Evolutionary conservation across 2,797 vertebrate genomes (phyloP).

Genomic region (Steatocranus sp.): DNA sequence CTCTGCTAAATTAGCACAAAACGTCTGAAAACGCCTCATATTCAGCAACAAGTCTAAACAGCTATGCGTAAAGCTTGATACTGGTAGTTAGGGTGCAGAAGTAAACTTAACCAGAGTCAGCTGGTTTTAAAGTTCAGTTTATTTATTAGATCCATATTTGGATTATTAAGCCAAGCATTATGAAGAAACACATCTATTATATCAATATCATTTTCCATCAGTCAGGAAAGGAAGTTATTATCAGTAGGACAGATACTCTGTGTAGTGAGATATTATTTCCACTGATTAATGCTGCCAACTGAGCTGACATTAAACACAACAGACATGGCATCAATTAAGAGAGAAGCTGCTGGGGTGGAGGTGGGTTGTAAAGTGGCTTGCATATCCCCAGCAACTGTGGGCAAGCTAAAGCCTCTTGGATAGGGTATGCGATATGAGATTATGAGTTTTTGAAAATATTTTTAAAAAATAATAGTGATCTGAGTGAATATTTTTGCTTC

Average conservation of each 20-base stretch:
- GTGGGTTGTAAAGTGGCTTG: neutral
- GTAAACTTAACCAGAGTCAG: neutral
- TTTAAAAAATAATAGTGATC: neutral
- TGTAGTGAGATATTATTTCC: neutral
- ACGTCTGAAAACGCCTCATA: accelerated
- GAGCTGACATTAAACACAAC: neutral
- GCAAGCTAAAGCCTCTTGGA: neutral
- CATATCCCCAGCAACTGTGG: neutral
- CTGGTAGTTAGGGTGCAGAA: neutral
- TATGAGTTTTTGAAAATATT: accelerated
- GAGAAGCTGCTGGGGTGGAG: neutral
- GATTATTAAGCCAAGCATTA: neutral
- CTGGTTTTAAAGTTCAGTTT: neutral
- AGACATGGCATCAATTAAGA: neutral
- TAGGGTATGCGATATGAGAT: neutral
- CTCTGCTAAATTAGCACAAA: neutral
- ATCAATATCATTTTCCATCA: neutral
- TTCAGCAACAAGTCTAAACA: neutral
- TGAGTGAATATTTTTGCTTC: neutral
- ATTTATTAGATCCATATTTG: neutral
- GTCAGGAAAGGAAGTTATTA: neutral
- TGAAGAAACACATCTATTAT: neutral
- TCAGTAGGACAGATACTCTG: accelerated
- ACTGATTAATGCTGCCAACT: neutral
- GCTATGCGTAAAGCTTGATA: neutral